Evolutionary conservation across 2,797 vertebrate species (phyloP).

Genomic region (Pseudocheirus occidentalis): DNA sequence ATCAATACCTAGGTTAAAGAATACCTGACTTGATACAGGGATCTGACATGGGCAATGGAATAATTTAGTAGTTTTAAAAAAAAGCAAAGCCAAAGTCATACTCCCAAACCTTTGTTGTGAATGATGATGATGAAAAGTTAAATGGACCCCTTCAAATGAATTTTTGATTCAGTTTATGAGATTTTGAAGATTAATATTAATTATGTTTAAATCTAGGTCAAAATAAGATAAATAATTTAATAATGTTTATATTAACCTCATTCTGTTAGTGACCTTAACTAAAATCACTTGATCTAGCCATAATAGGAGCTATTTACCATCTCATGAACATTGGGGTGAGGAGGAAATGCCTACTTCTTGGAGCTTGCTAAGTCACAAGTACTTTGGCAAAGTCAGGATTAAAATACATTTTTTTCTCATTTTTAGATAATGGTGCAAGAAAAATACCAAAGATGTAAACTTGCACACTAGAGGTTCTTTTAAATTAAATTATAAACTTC

Average conservation of each 20-base stretch:
- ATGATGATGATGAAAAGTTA: constrained; percentile 28
- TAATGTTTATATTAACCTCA: not conserved
- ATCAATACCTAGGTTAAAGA: not conserved
- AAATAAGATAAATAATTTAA: constrained; percentile 56
- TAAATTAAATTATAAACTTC: constrained; percentile 32
- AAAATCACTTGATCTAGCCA: not conserved
- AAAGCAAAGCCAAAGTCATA: not conserved
- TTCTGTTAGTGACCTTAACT: not conserved
- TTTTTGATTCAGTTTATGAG: not conserved
- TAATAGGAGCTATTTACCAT: constrained; percentile 42
- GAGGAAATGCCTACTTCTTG: constrained; percentile 50
- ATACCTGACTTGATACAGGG: not conserved
- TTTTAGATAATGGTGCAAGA: constrained; percentile 35
- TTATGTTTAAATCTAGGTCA: constrained; percentile 43
- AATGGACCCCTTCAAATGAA: constrained; percentile 6
- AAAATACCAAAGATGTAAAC: constrained; percentile 40
- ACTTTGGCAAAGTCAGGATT: constrained; percentile 19
- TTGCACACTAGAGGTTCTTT: constrained; percentile 27
- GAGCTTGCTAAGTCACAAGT: constrained; percentile 27
- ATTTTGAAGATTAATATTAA: constrained; percentile 31
- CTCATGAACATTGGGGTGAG: constrained; percentile 34
- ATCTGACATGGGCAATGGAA: not conserved
- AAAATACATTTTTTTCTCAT: constrained; percentile 2
- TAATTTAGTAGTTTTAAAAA: not conserved
- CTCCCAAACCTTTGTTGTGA: not conserved